Conservation (phyloP, 2,888 invertebrate species). For the Amphimallon solstitiale region DNA sequence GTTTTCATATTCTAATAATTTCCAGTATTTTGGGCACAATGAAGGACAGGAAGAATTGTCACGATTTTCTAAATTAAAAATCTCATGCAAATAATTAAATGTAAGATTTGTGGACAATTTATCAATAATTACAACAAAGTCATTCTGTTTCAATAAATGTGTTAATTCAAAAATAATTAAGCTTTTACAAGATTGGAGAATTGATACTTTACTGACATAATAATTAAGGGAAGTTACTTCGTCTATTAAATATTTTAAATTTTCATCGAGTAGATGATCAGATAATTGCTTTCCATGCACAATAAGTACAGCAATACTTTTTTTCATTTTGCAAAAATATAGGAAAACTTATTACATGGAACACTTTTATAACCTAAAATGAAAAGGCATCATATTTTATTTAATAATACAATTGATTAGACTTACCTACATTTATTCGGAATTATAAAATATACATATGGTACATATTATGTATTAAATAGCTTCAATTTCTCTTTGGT, state of each 20-base stretch:
- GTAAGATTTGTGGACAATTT: slow-evolving; percentile 9
- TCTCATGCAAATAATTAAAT: slow-evolving; percentile 11
- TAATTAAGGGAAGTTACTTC: slow-evolving; percentile 41
- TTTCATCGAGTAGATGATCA: slow-evolving; percentile 23
- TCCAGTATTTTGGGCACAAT: slow-evolving; percentile 19
- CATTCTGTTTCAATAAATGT: slow-evolving; percentile 47
- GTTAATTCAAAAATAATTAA: slow-evolving; percentile 44
- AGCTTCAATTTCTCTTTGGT: no score
- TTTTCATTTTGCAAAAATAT: slow-evolving; percentile 28
- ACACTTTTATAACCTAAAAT: slow-evolving; percentile 20
- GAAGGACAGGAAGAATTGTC: slow-evolving; percentile 1
- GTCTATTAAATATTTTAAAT: slow-evolving; percentile 33
- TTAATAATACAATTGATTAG: no score
- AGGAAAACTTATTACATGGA: neutral
- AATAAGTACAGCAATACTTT: slow-evolving; percentile 32
- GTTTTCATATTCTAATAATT: slow-evolving; percentile 41
- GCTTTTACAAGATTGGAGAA: slow-evolving; percentile 35
- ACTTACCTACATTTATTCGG: no score
- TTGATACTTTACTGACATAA: slow-evolving; percentile 41
- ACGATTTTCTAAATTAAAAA: slow-evolving; percentile 11
- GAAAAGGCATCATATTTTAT: no score
- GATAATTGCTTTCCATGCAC: slow-evolving; percentile 24
- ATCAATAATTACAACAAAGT: slow-evolving; percentile 52
- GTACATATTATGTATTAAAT: no score
- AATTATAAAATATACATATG: no score